These are phyloP conservation scores for Trichonephila clavata DNA, from an alignment of 1,140 invertebrate species.

Conservation along the genomic window DNA sequence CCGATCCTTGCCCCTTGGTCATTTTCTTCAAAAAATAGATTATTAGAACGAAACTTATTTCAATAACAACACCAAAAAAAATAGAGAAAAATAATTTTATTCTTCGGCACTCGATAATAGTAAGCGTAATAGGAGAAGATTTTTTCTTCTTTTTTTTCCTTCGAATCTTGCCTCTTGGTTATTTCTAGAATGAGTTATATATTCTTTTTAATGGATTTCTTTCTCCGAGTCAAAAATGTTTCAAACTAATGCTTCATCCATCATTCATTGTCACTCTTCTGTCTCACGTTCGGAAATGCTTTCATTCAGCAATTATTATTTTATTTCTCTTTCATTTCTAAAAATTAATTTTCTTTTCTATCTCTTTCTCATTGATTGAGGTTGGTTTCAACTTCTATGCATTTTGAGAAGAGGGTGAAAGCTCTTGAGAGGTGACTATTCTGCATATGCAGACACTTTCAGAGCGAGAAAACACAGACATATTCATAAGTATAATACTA, in stretches of 20 bases:
- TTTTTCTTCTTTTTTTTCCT: neutral
- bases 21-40: too few species aligned
- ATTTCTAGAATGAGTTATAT: neutral
- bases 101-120: neutral
- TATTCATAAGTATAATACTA: too few species aligned
- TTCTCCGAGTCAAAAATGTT: neutral
- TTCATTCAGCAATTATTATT: slow-evolving; percentile 8
- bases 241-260: neutral
- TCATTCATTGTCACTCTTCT: neutral
- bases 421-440: neutral
- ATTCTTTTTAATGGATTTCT: neutral
- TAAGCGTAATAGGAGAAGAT: neutral
- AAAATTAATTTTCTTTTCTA: neutral
- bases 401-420: neutral
- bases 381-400: neutral
- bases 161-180: neutral
- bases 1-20: too few species aligned
- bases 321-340: neutral
- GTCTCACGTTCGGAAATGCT: neutral
- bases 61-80: too few species aligned
- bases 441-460: too few species aligned
- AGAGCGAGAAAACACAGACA: too few species aligned
- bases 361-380: neutral
- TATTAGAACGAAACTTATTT: too few species aligned
- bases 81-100: too few species aligned